phyloP scores from a whole-genome alignment of 1,140 invertebrate genomes.

The Polypedilum vanderplanki region DNA sequence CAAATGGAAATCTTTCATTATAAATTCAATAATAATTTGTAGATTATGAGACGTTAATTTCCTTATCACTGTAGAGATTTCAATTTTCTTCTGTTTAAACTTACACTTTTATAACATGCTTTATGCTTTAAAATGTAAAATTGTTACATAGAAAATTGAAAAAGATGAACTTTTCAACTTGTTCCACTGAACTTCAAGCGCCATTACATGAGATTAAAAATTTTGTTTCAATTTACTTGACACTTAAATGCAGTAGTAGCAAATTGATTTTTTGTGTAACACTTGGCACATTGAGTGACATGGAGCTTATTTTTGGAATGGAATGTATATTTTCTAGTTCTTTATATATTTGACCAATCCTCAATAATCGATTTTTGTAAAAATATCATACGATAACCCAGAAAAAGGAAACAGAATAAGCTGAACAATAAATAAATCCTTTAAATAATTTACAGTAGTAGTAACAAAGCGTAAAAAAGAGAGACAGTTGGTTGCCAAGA shows the following conservation, averaged over 20 bases:
- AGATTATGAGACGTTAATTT: too few species aligned
- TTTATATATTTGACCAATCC: too few species aligned
- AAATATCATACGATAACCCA: too few species aligned
- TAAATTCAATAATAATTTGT: too few species aligned
- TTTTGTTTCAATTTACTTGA: not conserved
- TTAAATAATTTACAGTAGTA: not conserved
- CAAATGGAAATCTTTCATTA: not conserved
- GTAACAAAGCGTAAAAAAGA: too few species aligned
- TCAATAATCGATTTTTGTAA: too few species aligned
- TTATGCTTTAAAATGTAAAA: not conserved
- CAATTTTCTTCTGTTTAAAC: too few species aligned
- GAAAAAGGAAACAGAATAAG: not conserved
- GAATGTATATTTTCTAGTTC: too few species aligned
- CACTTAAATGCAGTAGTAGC: not conserved
- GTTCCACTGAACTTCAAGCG: not conserved
- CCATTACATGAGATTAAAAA: slow-evolving; percentile 1
- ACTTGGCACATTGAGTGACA: too few species aligned
- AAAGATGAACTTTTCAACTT: not conserved
- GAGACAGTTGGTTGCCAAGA: slow-evolving; percentile 10
- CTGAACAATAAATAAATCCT: not conserved
- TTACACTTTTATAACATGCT: not conserved
- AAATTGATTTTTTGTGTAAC: not conserved
- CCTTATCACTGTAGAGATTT: too few species aligned
- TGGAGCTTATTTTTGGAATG: too few species aligned
- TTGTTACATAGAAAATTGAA: not conserved